A percentile compares a stretch with the other conserved stretches of the same genome.
These are phyloP conservation scores for Drosophila bocqueti DNA, from an alignment of 1,140 invertebrate species.

Conservation along the genomic window DNA sequence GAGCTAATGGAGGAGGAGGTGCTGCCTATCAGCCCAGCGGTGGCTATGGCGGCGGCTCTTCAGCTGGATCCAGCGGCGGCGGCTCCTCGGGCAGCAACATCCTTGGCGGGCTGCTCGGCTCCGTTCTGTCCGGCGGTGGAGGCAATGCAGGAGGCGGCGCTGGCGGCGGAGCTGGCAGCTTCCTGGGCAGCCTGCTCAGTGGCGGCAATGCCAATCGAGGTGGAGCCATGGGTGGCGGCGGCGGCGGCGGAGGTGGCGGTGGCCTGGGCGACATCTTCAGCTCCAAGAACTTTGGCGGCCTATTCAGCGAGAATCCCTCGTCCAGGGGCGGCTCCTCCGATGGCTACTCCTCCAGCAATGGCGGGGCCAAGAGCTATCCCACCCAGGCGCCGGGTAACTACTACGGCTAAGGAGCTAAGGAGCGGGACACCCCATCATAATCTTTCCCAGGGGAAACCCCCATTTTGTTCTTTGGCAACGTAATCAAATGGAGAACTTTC, in stretches of 20 bases:
- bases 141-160: slow-evolving; percentile 34
- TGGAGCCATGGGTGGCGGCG: slow-evolving; percentile 28
- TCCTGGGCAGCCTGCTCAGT: slow-evolving; percentile 67
- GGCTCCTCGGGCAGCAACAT: slow-evolving; percentile 58
- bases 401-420: slow-evolving; percentile 44
- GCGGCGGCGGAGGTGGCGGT: slow-evolving; percentile 36
- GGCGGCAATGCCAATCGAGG: slow-evolving; percentile 51
- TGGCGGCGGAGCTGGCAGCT: slow-evolving; percentile 60
- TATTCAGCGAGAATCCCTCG: slow-evolving; percentile 80
- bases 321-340: slow-evolving; percentile 31
- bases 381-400: slow-evolving; percentile 74
- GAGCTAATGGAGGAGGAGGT: slow-evolving; percentile 31
- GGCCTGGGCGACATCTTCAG: slow-evolving; percentile 71
- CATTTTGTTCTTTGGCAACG: slow-evolving; percentile 30
- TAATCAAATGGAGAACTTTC: slow-evolving; percentile 70
- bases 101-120: slow-evolving; percentile 64
- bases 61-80: slow-evolving; percentile 48
- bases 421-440: no score
- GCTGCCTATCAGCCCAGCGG: slow-evolving; percentile 74
- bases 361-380: slow-evolving; percentile 70
- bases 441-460: neutral
- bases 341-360: slow-evolving; percentile 23
- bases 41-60: slow-evolving; percentile 57
- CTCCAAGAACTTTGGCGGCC: slow-evolving; percentile 78
- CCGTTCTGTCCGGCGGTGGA: slow-evolving; percentile 66